Evolutionary conservation across 2,888 invertebrate species (phyloP), one percentile per base, ranked within the genome.

Genomic region (Tridacna gigas): DNA sequence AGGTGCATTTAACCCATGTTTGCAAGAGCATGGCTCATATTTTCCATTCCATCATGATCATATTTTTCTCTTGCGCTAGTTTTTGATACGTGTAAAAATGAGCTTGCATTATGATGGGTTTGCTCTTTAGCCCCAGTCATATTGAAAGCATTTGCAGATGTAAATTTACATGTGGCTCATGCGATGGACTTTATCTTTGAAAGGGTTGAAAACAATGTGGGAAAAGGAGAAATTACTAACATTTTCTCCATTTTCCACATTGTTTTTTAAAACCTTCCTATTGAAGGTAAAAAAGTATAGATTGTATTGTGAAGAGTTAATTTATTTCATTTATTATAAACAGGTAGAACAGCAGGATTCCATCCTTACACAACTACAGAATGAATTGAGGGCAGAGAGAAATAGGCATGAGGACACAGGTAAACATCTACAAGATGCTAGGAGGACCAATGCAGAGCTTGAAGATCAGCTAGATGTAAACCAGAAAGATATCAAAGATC

Each of bases 341-440:
- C 83, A 94, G 94, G 91, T 94, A 71, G 92, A 93, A 75, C 94
- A 94, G 77, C 94, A 94, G 86, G 94, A 94, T 65, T 84, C 89
- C 61, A 91, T 94, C 45, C 88, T 94, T 77, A 90, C 89, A 15
- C 93, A 94, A 90, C 87, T 94, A 47, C 94, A 94, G 87, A 87
- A 90, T 25, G 94, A 94, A 86, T 86, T 94, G 69, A 88, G 93
- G 75, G 91, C 90, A 4, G 94, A 94, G 86, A 84, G 94, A 28
- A 91, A 89, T 51, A 90, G 93, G 12, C 94, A 93, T 76, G 92
- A 93, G 75, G 94, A 94, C 66, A 91, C 93, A 0, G 89, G 83
- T 61, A 85, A 90, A 65, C 92, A 92, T 75, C 89, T 94, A 45
- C 89, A 90, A 61, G 89, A 90, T 81, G 89, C 86, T 79, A 92